Evolutionary conservation across 2,797 vertebrate species (phyloP), one percentile per base, ranked within the genome.

Genomic region (Merluccius polli): DNA sequence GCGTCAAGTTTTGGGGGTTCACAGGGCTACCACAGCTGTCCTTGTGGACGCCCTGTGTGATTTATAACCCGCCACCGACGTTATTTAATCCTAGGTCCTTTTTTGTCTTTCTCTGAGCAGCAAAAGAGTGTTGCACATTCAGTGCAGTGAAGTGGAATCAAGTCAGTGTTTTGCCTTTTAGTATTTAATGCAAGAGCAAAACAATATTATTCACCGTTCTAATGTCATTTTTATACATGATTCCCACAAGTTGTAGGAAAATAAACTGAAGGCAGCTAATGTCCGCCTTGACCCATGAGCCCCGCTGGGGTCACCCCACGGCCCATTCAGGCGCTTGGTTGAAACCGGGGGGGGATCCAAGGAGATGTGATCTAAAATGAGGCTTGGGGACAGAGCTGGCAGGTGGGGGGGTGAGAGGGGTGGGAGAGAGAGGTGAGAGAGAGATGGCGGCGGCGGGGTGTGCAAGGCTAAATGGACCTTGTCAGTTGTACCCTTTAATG

Each of bases 381-480:
- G 38, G 38, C 38, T 15, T 41, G 13, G 38, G 38, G 38, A 41
- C 38, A 4, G 44, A 52, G 44, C 44, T 21, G 44, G 18, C 18
- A 7, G 44, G 10, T 3, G 36, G 36, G 36, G 36, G 36, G 10
- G 36, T 77, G 76, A 80, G 38, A n/a, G n/a, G n/a, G 44, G n/a
- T 63, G 8, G 71, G 79, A 76, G 74, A 78, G 85, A 83, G 74
- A 81, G 71, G 59, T n/a, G 78, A 69, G 75, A 78, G 63, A 69
- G 73, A 63, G 69, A 7, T 27, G 59, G 87, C 82, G 59, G 70
- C 81, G 78, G 76, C 79, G 41, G 70, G 71, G 83, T 73, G 73
- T 52, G 69, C 71, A 69, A 88, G 87, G 90, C 89, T 92, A 91
- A 93, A 93, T 89, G 89, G 87, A 73, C 89, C 88, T 77, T 87